Base-by-base conservation (phyloP, 92 coral and sea anemone genomes). In the Epizoanthus scotinus region DNA sequence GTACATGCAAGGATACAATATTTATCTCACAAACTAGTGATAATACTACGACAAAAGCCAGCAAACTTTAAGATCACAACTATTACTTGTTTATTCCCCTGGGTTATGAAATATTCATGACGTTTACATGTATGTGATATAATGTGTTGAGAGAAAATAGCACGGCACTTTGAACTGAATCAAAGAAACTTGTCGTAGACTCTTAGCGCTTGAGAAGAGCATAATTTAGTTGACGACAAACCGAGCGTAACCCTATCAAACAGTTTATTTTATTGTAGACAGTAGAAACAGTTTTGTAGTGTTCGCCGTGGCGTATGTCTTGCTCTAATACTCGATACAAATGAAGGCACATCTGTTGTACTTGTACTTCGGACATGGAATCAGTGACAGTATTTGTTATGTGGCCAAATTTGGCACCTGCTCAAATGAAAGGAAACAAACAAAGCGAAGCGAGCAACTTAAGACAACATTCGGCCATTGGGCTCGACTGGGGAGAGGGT, bases 91-190 rank as follows among this genome's bases (percentile, higher is more conserved):
- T 75, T 34, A 18, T 58, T 57, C 18, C 68, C 18, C 57, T 34
- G 27, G 10, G 81, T 20, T 60, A 58, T 75, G 17, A 74, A 75
- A 58, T 58, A 75, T 75, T 75, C 36, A 75, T 60, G 7, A 57
- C 36, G 81, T 75, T 34, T 75, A 75, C 69, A 66, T 75, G 40
- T 38, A 59, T 59, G 47, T 75, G 68, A 75, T 75, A 75, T 49
- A 75, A 75, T 75, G 81, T 75, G 67, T 31, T 58, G 31, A 58
- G 55, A 59, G 67, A 60, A 60, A 22, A 36, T 60, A 75, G 22
- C 31, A 75, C 56, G 54, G 81, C 25, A 21, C 68, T 42, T 38
- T 75, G 68, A 59, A 31, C 69, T 31, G 59, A 36, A 49, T 64
- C 68, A 69, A 47, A 61, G 40, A 20, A 56, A 9, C 7, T 34